phyloP scores from a whole-genome alignment of 2,888 invertebrate species.

The Eueremaeus valkanovi region DNA sequence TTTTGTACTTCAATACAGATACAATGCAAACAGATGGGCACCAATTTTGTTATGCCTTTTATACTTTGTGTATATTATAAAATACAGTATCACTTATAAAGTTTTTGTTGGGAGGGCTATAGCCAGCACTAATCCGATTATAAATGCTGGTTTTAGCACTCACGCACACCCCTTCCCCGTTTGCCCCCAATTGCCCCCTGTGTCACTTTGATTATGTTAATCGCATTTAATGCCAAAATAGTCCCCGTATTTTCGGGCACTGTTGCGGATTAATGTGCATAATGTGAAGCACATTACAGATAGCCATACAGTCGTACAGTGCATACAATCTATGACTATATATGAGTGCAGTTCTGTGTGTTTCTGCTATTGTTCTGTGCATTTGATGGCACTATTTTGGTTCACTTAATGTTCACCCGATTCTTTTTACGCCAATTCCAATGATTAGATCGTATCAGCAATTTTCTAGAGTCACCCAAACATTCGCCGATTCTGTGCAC shows the following conservation, averaged over 20 bases:
- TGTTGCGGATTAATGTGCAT: conserved; percentile 32
- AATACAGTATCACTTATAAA: conserved; percentile 25
- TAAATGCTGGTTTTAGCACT: conserved; percentile 28
- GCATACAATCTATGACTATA: neutral
- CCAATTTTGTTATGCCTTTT: conserved; percentile 20
- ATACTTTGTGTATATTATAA: neutral
- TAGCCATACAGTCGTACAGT: neutral
- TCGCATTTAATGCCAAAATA: conserved; percentile 25
- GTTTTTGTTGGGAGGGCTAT: neutral
- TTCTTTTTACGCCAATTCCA: neutral
- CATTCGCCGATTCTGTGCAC: too few relatives aligned
- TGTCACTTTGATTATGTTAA: conserved; percentile 32
- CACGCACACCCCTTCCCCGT: neutral
- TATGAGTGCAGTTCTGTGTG: neutral
- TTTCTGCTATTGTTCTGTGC: neutral
- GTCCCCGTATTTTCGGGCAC: neutral
- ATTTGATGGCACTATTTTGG: conserved; percentile 24
- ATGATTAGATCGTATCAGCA: neutral
- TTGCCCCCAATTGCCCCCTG: conserved; percentile 32
- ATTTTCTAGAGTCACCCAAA: neutral
- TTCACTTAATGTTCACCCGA: conserved; percentile 13
- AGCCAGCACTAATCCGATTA: conserved; percentile 19
- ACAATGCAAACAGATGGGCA: conserved; percentile 29
- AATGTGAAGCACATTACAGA: conserved; percentile 13
- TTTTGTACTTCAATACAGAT: neutral